phyloP scores from a whole-genome alignment of 2,888 invertebrate genomes.

The Philaethria dido region DNA sequence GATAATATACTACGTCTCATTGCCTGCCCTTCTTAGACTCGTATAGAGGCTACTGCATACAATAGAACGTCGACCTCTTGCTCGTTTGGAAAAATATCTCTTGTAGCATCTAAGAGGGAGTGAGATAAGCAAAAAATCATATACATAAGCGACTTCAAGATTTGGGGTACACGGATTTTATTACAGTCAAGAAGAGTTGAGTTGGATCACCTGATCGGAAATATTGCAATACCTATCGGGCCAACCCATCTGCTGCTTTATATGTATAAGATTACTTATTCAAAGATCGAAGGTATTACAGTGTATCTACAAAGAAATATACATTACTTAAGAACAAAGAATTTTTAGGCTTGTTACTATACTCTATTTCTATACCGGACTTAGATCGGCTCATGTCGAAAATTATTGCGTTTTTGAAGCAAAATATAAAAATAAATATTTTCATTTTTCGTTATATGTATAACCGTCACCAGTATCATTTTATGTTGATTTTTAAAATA shows the following conservation, averaged over 20 bases:
- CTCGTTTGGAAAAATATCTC: too few relatives aligned
- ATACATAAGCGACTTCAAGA: neutral
- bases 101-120: neutral
- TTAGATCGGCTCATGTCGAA: too few relatives aligned
- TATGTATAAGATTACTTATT: neutral
- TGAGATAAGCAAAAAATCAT: neutral
- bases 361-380: too few relatives aligned
- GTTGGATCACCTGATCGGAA: neutral
- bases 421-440: too few relatives aligned
- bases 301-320: neutral
- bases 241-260: conserved; percentile 1
- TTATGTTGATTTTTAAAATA: too few relatives aligned
- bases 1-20: neutral
- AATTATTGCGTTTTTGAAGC: too few relatives aligned
- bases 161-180: neutral
- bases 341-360: too few relatives aligned
- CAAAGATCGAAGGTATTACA: too few relatives aligned
- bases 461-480: too few relatives aligned
- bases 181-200: conserved; percentile 7
- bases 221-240: neutral
- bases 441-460: too few relatives aligned
- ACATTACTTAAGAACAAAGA: too few relatives aligned
- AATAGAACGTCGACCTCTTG: neutral
- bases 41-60: neutral
- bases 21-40: neutral